Evolutionary conservation across 1,140 invertebrate species (phyloP).

Genomic region (Aphidius ervi): DNA sequence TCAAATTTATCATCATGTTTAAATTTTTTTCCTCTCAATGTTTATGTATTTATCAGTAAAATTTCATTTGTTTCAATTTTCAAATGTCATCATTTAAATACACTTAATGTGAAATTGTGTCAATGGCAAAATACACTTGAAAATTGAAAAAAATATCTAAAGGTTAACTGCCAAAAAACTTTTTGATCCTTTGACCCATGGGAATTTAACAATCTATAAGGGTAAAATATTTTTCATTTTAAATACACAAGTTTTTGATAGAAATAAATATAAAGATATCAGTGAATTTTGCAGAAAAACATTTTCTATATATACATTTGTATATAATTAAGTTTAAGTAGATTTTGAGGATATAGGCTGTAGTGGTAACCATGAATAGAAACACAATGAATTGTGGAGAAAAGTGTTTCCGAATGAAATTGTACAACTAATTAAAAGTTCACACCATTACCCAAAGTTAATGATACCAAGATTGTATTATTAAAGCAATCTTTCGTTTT

Average conservation of each 20-base stretch:
- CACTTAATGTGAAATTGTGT: too few relatives aligned
- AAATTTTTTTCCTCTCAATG: too few relatives aligned
- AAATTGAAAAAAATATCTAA: neutral
- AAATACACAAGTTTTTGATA: too few relatives aligned
- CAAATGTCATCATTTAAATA: too few relatives aligned
- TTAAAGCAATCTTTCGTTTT: constrained; percentile 31
- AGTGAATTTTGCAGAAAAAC: too few relatives aligned
- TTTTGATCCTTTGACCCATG: constrained; percentile 30
- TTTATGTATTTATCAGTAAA: too few relatives aligned
- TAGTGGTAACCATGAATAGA: constrained; percentile 43
- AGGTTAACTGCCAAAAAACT: neutral
- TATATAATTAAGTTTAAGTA: constrained; percentile 10
- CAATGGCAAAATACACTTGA: too few relatives aligned
- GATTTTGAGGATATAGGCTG: constrained; percentile 7
- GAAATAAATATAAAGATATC: too few relatives aligned
- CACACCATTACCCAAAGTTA: constrained; percentile 48
- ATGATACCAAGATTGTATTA: constrained; percentile 53
- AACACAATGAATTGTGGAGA: constrained; percentile 42
- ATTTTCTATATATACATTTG: too few relatives aligned
- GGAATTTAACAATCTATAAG: constrained; percentile 13
- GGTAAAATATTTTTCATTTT: too few relatives aligned
- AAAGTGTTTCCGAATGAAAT: constrained; percentile 51
- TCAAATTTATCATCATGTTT: neutral
- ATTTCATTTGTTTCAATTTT: too few relatives aligned
- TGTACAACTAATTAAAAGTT: constrained; percentile 54